Evolutionary conservation across 92 coral and sea anemone species (phyloP), one percentile per base, ranked within the genome.

Genomic region (Heliopora coerulea): DNA sequence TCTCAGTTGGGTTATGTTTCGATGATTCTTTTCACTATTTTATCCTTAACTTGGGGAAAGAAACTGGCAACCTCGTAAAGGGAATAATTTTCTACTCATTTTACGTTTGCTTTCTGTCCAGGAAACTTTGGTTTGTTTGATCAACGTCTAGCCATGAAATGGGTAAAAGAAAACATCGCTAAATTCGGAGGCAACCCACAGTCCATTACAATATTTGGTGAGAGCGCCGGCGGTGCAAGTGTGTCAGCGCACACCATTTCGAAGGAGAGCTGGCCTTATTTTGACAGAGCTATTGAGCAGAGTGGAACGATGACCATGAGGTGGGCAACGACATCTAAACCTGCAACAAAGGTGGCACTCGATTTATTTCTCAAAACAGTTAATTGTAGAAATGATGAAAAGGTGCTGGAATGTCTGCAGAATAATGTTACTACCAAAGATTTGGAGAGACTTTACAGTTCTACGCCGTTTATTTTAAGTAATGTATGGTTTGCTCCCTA

Each of bases 81-180:
- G 42, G 42, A 37, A 37, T 37, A 11, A 4, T 37, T 37, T 37
- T 11, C 42, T 4, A 37, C 11, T 37, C 42, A 37, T 37, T 37
- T 37, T 37, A 46, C 15, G 5, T 46, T 15, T 15, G 15, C 15
- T 46, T 46, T 15, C 7, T 46, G 2, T 46, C 52, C 23, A 66
- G 73, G 73, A 39, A 66, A 66, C 37, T 35, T 66, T 49, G 73
- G 73, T 35, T 35, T 66, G 29, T 66, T 39, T 28, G 73, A 66
- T 66, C 73, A 66, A 25, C 73, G 73, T 66, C 27, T 66, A 48
- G 73, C 73, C n/a, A 44, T 66, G 73, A 66, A 66, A n/a, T 66
- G 73, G 73, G 73, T 66, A 17, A 66, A 66, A 28, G 73, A 66
- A 27, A 66, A 66, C 46, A 66, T 66, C 39, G 73, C 34, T 6